Percentiles rank a stretch among this genome's conserved stretches.
phyloP scores from a whole-genome alignment of 2,888 invertebrate genomes.

The Himalopsyche anomala region DNA sequence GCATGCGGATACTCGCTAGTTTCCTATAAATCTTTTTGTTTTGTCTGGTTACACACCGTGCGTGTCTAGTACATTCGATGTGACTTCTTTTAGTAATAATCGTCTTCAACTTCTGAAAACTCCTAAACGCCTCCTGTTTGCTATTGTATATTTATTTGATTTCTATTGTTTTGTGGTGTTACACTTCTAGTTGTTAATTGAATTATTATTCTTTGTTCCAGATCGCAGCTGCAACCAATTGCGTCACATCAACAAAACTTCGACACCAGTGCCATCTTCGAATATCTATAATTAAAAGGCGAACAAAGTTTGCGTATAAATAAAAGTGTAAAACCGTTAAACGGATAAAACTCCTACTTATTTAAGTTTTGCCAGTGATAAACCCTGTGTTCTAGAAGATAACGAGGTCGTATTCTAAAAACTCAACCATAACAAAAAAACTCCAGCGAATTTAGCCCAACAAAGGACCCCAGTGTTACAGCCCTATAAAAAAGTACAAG shows the following conservation, averaged over 20 bases:
- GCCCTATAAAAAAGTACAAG: constrained; percentile 47
- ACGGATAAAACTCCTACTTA: constrained; percentile 46
- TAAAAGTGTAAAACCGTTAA: constrained; percentile 21
- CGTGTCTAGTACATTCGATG: too few species aligned
- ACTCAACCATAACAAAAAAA: constrained; percentile 17
- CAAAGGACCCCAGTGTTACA: constrained; percentile 41
- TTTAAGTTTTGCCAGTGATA: constrained; percentile 50
- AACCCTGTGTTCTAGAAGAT: constrained; percentile 56
- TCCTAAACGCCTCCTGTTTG: too few species aligned
- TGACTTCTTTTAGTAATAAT: too few species aligned
- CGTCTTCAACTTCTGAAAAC: neutral
- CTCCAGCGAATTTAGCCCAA: neutral
- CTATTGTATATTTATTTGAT: neutral
- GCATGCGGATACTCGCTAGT: too few species aligned
- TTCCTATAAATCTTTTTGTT: too few species aligned
- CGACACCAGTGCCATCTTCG: constrained; percentile 42
- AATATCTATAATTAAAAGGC: constrained; percentile 19
- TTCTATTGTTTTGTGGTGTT: neutral
- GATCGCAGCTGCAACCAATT: constrained; percentile 31
- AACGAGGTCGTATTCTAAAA: constrained; percentile 21
- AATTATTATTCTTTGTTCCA: constrained; percentile 43
- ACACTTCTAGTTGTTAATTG: neutral
- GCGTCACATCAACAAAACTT: neutral
- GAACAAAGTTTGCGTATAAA: constrained; percentile 31
- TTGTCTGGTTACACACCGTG: too few species aligned